Conservation (phyloP, 2,113 vertebrate species). For the Noturus placidus region DNA sequence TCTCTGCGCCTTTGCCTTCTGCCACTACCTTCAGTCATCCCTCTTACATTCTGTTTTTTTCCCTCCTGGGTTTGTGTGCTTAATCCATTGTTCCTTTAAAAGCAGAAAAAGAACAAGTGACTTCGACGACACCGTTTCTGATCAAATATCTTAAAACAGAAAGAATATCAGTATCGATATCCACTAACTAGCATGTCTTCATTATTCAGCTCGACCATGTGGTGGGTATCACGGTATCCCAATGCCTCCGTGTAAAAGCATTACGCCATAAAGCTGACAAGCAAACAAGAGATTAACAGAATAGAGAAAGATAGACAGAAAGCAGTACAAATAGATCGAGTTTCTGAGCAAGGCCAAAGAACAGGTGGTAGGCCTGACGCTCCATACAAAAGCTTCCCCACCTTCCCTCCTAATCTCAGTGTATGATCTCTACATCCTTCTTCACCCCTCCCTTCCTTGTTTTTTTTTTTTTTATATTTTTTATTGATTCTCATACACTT, state of each 20-base stretch:
- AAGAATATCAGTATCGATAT: background rate
- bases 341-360: slow-evolving; percentile 37
- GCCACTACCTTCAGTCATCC: background rate
- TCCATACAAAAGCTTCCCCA: slow-evolving; percentile 33
- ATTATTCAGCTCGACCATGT: background rate
- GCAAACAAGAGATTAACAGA: background rate
- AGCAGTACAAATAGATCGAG: slow-evolving; percentile 29
- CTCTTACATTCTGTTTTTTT: slow-evolving; percentile 15
- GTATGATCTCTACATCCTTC: slow-evolving; percentile 13
- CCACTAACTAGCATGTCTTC: background rate
- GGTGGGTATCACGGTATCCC: background rate
- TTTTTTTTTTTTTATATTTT: too few relatives aligned
- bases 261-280: background rate
- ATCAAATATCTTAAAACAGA: background rate
- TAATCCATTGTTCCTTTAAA: slow-evolving; percentile 34
- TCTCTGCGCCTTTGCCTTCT: background rate
- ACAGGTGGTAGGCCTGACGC: slow-evolving; percentile 45
- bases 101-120: background rate
- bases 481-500: too few relatives aligned
- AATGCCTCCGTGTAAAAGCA: background rate
- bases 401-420: slow-evolving; percentile 21
- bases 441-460: slow-evolving; percentile 24
- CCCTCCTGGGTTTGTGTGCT: slow-evolving; percentile 11
- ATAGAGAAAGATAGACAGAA: background rate
- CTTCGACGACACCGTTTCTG: background rate